phyloP scores from a whole-genome alignment of 30 jellyfish, hydroid and myxozoan genomes.

The Haliclystus octoradiatus region DNA sequence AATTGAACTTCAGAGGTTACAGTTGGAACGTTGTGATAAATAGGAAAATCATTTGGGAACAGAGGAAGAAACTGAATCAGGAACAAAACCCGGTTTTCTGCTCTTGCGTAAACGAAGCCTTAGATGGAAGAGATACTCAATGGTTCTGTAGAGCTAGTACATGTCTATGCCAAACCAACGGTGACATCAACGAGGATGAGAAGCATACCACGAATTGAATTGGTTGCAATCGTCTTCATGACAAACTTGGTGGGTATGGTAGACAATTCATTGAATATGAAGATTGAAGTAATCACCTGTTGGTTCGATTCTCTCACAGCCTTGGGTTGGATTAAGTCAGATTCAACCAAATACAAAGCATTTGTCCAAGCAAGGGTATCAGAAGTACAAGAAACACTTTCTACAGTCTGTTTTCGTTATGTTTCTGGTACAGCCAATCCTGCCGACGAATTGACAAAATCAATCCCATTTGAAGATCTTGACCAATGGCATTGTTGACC shows the following conservation, averaged over 20 bases:
- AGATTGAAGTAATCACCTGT: conserved; percentile 7
- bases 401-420: conserved; percentile 20
- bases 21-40: conserved; percentile 34
- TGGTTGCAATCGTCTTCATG: conserved; percentile 14
- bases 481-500: too few species aligned
- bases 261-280: conserved; percentile 11
- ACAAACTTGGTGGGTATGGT: conserved; percentile 16
- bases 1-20: conserved; percentile 20
- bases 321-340: conserved; percentile 21
- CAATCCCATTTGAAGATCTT: too few species aligned
- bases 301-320: conserved; percentile 33
- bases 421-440: conserved; percentile 29
- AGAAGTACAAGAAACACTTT: conserved; percentile 12
- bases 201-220: conserved; percentile 34
- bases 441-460: too few species aligned
- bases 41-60: conserved; percentile 6
- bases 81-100: conserved; percentile 18
- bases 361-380: conserved; percentile 33
- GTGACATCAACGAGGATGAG: conserved; percentile 18
- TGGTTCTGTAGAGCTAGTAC: too few species aligned
- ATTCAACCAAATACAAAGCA: conserved; percentile 12
- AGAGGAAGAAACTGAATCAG: conserved; percentile 11
- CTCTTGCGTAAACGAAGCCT: too few species aligned
- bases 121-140: too few species aligned
- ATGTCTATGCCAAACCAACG: conserved; percentile 31